Conservation (phyloP, 64 coral and sea anemone species). For the Porites australiensis region DNA sequence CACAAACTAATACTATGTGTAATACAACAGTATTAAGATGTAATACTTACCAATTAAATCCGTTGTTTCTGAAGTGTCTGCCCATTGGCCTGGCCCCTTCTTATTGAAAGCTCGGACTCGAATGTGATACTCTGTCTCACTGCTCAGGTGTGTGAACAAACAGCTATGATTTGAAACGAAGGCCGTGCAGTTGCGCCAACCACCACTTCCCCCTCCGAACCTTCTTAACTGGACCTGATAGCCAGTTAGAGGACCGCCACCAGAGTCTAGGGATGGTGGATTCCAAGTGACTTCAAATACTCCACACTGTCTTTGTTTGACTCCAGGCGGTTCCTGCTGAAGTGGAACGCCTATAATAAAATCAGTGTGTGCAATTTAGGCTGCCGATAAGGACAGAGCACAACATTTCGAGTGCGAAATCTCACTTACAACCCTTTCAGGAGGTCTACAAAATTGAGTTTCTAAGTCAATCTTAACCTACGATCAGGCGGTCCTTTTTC, state of each 20-base stretch:
- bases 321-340: neutral
- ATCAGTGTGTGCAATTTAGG: too few relatives aligned
- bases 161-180: neutral
- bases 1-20: too few relatives aligned
- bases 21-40: too few relatives aligned
- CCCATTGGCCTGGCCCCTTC: neutral
- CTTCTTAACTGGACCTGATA: neutral
- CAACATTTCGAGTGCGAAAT: too few relatives aligned
- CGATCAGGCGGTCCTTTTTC: too few relatives aligned
- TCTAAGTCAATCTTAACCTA: too few relatives aligned
- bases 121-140: neutral
- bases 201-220: too few relatives aligned
- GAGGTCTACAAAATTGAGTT: too few relatives aligned
- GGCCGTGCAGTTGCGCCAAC: neutral
- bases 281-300: neutral
- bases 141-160: neutral
- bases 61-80: neutral
- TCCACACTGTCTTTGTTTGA: neutral
- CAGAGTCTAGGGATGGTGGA: neutral
- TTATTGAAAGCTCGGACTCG: neutral
- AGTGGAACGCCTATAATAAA: neutral
- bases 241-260: neutral
- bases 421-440: too few relatives aligned
- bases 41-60: neutral
- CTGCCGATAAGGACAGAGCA: too few relatives aligned